Evolutionary conservation across 2,113 vertebrate genomes (phyloP), one percentile per base, ranked within the genome.

Genomic region (Hippocampus mohnikei): DNA sequence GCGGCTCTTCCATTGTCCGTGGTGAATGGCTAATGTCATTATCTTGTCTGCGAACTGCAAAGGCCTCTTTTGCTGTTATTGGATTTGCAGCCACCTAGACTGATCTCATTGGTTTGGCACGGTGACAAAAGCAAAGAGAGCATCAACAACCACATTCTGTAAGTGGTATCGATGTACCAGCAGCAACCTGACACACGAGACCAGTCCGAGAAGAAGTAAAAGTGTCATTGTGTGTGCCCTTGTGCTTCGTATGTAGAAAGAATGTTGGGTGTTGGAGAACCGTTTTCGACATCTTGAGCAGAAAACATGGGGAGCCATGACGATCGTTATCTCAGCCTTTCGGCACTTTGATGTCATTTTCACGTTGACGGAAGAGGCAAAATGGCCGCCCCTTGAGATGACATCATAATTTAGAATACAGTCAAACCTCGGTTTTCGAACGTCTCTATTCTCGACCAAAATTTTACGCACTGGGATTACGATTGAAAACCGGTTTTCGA

Each of bases 1-100:
- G 20, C 79, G 74, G 83, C 69, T 87, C 69, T 85, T 76, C 81
- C 78, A 85, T 87, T 85, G 76, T 85, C 85, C 82, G 81, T 87
- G 87, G 90, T 91, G 87, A 37, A 37, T 37, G 90, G 89, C 88
- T 92, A 90, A 93, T 91, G 89, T 84, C 88, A 89, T 91, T 92
- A 89, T 85, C 85, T 86, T 89, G 87, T 89, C 87, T 85, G 85
- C 81, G 80, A 86, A 90, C 90, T 89, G 84, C 84, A 87, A 89
- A 78, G 86, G 84, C 77, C 81, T 91, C 88, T 90, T 91, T 88
- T 90, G 83, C 80, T 87, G 80, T 91, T 90, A 92, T 88, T 88
- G 90, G 91, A 92, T 91, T 91, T 88, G 75, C 87, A 87, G 85
- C 85, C 87, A 84, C 85, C 88, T 82, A 74, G 81, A 87, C 88